Evolutionary conservation across 2,888 invertebrate species (phyloP).

Genomic region (Torymus auratus): DNA sequence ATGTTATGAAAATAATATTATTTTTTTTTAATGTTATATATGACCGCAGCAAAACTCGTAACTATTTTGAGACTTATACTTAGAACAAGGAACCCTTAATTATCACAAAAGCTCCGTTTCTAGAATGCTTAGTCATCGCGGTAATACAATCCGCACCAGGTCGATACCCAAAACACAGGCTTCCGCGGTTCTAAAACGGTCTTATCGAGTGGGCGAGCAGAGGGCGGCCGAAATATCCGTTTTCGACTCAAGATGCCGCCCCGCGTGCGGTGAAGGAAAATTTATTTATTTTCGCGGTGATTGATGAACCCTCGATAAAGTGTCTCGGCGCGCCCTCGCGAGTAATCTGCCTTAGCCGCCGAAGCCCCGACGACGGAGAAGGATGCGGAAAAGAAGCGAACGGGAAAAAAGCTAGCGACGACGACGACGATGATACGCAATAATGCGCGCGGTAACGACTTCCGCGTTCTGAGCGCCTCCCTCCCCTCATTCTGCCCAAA

Average conservation of each 20-base stretch:
- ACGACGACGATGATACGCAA: constrained; percentile 48
- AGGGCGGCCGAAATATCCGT: constrained; percentile 45
- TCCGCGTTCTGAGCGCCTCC: constrained; percentile 36
- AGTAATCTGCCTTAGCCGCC: constrained; percentile 47
- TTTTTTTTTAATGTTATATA: too few relatives aligned
- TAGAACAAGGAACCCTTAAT: too few relatives aligned
- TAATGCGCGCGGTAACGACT: constrained; percentile 49
- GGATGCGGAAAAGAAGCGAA: constrained; percentile 8
- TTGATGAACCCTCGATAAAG: constrained; percentile 67
- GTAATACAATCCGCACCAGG: too few relatives aligned
- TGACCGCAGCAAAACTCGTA: too few relatives aligned
- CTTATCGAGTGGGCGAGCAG: constrained; percentile 36
- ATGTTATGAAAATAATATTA: too few relatives aligned
- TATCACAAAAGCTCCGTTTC: too few relatives aligned
- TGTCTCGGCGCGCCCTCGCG: constrained; percentile 46
- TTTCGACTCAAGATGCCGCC: constrained; percentile 28
- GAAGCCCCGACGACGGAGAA: constrained; percentile 38
- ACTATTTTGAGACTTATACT: too few relatives aligned
- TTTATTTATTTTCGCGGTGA: constrained; percentile 69
- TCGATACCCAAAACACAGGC: too few relatives aligned
- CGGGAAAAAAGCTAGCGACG: constrained; percentile 32
- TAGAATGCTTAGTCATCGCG: too few relatives aligned
- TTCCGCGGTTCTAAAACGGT: not conserved
- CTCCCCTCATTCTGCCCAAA: constrained; percentile 11
- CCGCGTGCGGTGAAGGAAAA: constrained; percentile 59